Evolutionary conservation across 2,113 vertebrate species (phyloP).

Genomic region (Probosciger aterrimus): DNA sequence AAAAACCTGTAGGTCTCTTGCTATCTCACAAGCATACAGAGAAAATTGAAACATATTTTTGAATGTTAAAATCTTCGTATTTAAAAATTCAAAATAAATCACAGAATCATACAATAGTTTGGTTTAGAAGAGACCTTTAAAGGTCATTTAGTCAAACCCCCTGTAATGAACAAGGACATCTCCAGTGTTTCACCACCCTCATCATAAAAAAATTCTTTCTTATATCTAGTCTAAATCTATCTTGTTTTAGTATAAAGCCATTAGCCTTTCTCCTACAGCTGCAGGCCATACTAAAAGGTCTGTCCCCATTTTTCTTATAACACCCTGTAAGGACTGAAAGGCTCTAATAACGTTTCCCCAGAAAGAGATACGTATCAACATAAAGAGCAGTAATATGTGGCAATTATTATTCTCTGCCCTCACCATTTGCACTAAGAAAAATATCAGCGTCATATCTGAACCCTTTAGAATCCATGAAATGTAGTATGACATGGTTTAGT

Average conservation of each 20-base stretch:
- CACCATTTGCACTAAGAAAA: neutral
- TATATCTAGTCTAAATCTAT: neutral
- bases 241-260: neutral
- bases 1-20: neutral
- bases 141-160: fast-evolving
- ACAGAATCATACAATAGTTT: neutral
- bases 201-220: neutral
- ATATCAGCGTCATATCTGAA: neutral
- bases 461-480: neutral
- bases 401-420: neutral
- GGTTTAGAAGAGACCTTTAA: neutral
- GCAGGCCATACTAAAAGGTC: neutral
- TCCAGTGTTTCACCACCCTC: neutral
- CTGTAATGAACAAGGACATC: neutral
- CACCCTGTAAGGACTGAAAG: neutral
- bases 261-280: fast-evolving
- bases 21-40: neutral
- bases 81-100: neutral
- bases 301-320: neutral
- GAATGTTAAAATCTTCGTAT: neutral
- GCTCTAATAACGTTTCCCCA: fast-evolving
- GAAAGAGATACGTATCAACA: neutral
- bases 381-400: neutral
- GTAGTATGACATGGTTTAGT: neutral
- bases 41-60: neutral